Conservation (phyloP, 2,888 invertebrate species). For the Eilema sororculum region DNA sequence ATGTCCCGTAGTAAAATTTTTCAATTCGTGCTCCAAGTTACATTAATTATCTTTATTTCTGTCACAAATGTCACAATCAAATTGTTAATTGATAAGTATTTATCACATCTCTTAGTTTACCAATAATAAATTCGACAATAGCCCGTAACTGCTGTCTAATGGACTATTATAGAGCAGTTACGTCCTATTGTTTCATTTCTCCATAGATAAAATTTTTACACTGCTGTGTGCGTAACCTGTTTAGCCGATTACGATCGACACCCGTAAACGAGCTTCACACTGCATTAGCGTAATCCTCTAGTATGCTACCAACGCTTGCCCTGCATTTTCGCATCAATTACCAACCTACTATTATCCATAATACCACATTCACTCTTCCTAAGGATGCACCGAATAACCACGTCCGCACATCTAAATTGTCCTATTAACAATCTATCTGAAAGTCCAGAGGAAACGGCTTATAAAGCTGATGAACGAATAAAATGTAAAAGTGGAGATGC, state of each 20-base stretch:
- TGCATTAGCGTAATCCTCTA: conserved; percentile 48
- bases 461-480: conserved; percentile 45
- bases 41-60: background rate
- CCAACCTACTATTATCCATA: conserved; percentile 66
- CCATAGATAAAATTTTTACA: conserved; percentile 2
- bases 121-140: background rate
- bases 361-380: conserved; percentile 56
- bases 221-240: conserved; percentile 14
- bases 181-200: background rate
- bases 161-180: too few relatives aligned
- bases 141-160: background rate
- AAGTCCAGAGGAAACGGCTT: conserved; percentile 44
- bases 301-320: conserved; percentile 42
- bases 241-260: conserved; percentile 24
- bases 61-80: conserved; percentile 1
- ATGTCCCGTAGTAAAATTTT: too few relatives aligned
- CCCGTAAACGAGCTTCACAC: conserved; percentile 46
- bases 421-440: conserved; percentile 48
- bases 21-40: background rate
- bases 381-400: conserved; percentile 75
- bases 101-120: background rate
- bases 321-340: conserved; percentile 68
- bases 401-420: conserved; percentile 75
- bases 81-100: background rate
- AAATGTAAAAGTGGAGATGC: conserved; percentile 38